Evolutionary conservation across 1,140 invertebrate genomes (phyloP), one percentile per base, ranked within the genome.

Genomic region (Zaprionus davidi): DNA sequence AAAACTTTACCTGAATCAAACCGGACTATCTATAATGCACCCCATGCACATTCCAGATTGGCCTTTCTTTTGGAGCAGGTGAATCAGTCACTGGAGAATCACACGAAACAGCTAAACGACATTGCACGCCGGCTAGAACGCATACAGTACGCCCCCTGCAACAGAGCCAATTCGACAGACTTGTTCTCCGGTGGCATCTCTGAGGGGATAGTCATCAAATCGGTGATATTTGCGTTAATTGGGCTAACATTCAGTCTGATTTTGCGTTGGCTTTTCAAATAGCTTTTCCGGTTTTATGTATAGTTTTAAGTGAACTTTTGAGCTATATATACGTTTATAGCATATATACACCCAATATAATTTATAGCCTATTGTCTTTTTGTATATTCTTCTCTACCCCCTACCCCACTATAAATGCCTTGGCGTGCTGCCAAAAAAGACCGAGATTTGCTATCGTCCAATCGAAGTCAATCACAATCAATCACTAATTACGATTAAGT

Each of bases 251-350:
- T 75, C 17, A 90, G 85, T 51, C 24, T 90, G 3, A 67, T 90
- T 22, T 49, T 90, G 49, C 85, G 85, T 44, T 90, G 86, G 85
- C 76, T 90, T 1, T 82, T 90, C 53, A 90, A 90, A 66, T 90
- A 88, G 81, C 15, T 75, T 75, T 62, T 79, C 64, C 65, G 67
- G 55, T 71, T 70, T 55, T 51, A 72, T 68, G 58, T 78, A 83
- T 75, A 88, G n/a, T 53, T 26, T 75, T 79, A 84, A 81, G 78
- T 41, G 66, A 72, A 72, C 44, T 76, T 81, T 81, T 78, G 75
- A 79, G 67, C 84, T 82, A 86, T 70, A 65, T 20, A 58, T 17
- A 71, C 31, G 31, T 34, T 34, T 57, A 65, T 49, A 78, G 28
- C 72, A 75, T 72, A 69, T 74, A 78, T 60, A 87, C 20, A 69